Conservation (phyloP, 2,888 invertebrate genomes). For the Helicoverpa assulta region DNA sequence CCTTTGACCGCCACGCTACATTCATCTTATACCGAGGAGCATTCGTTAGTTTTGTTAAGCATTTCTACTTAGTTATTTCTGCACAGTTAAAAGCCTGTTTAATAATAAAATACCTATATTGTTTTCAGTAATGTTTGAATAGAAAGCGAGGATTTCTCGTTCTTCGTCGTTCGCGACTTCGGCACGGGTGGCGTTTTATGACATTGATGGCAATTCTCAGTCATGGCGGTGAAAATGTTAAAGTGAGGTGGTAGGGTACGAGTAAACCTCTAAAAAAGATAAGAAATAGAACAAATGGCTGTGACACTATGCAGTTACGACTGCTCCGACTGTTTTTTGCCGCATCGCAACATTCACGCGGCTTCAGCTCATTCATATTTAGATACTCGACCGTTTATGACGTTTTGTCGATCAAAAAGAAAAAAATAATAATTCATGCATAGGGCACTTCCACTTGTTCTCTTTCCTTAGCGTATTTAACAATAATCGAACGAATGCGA, state of each 20-base stretch:
- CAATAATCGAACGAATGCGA: neutral
- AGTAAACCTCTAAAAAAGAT: neutral
- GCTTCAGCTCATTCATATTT: too few relatives aligned
- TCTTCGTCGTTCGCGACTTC: neutral
- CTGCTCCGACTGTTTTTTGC: too few relatives aligned
- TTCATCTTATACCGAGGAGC: neutral
- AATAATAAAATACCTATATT: conserved; percentile 31
- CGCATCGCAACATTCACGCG: too few relatives aligned
- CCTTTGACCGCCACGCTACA: conserved; percentile 25
- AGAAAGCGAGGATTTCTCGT: conserved; percentile 8
- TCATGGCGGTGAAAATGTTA: conserved; percentile 30
- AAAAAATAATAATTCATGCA: too few relatives aligned
- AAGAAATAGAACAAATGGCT: neutral
- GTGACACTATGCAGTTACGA: neutral
- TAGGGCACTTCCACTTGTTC: too few relatives aligned
- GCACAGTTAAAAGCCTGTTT: neutral
- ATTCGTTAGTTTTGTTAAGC: neutral
- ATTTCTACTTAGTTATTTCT: neutral
- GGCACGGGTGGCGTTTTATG: conserved; percentile 14
- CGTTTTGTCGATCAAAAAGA: too few relatives aligned
- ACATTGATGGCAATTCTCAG: neutral
- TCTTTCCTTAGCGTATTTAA: neutral
- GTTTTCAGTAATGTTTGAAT: conserved; percentile 32
- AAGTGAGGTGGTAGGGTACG: conserved; percentile 19
- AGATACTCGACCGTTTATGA: too few relatives aligned